phyloP scores from a whole-genome alignment of 1,140 invertebrate genomes.

The Sipha flava region DNA sequence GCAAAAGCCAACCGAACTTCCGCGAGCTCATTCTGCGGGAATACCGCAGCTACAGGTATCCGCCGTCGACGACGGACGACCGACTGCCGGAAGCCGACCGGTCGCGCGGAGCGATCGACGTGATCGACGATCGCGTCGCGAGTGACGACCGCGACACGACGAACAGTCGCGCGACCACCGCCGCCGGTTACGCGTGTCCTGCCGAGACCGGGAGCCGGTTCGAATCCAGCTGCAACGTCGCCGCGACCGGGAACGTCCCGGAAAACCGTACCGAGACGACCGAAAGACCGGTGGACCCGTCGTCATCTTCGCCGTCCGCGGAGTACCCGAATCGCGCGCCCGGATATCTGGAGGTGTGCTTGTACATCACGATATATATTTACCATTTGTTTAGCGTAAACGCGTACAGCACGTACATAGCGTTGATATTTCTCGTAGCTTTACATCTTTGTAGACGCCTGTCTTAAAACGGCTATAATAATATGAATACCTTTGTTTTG shows the following conservation, averaged over 20 bases:
- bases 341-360: conserved; percentile 22
- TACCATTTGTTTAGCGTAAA: conserved; percentile 21
- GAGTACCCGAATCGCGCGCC: background rate
- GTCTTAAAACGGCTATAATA: background rate
- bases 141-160: background rate
- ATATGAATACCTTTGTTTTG: background rate
- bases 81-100: too few relatives aligned
- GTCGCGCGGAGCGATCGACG: too few relatives aligned
- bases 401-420: background rate
- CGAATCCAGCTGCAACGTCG: too few relatives aligned
- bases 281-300: background rate
- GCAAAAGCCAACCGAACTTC: background rate
- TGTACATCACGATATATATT: conserved; percentile 5
- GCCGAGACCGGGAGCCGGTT: too few relatives aligned
- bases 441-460: conserved; percentile 21
- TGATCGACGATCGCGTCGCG: too few relatives aligned
- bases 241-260: background rate
- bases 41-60: background rate
- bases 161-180: background rate
- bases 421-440: conserved; percentile 14
- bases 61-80: background rate
- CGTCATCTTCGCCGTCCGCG: background rate
- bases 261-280: background rate
- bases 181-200: too few relatives aligned
- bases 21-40: conserved; percentile 2